Percentiles rank a stretch among this genome's conserved stretches.
Evolutionary conservation across 2,113 vertebrate species (phyloP).

Genomic region (Noctilio leporinus): DNA sequence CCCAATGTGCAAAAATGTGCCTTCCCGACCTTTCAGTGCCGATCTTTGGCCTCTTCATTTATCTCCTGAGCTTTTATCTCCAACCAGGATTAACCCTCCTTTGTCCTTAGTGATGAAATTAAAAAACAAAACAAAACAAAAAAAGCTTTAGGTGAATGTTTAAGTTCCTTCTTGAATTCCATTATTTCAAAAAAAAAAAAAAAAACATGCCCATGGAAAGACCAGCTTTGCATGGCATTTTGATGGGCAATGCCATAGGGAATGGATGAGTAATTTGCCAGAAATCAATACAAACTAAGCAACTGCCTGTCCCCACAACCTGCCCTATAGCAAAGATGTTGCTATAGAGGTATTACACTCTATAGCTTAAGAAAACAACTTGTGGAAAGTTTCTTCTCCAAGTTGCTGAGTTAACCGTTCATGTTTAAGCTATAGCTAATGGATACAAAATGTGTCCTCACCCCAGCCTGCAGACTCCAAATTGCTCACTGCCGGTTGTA

Average conservation of each 20-base stretch:
- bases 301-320: background rate
- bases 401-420: slow-evolving; percentile 75
- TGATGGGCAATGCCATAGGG: background rate
- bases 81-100: background rate
- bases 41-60: background rate
- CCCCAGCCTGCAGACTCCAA: slow-evolving; percentile 69
- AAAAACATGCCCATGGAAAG: background rate
- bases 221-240: background rate
- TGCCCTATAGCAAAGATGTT: background rate
- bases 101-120: background rate
- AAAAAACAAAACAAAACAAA: background rate
- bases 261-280: background rate
- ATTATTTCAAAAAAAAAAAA: slow-evolving; percentile 45
- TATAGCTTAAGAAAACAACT: background rate
- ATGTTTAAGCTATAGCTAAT: slow-evolving; percentile 74
- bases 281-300: background rate
- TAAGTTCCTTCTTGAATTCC: slow-evolving; percentile 1
- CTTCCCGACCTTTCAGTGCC: background rate
- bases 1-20: background rate
- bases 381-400: background rate
- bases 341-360: slow-evolving; percentile 5
- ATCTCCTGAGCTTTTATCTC: background rate
- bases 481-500: slow-evolving; percentile 68
- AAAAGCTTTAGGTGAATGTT: background rate
- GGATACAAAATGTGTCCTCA: slow-evolving; percentile 73